These are phyloP conservation scores for Danaus chrysippus DNA, from an alignment of 2,888 invertebrate genomes.

Conservation along the genomic window DNA sequence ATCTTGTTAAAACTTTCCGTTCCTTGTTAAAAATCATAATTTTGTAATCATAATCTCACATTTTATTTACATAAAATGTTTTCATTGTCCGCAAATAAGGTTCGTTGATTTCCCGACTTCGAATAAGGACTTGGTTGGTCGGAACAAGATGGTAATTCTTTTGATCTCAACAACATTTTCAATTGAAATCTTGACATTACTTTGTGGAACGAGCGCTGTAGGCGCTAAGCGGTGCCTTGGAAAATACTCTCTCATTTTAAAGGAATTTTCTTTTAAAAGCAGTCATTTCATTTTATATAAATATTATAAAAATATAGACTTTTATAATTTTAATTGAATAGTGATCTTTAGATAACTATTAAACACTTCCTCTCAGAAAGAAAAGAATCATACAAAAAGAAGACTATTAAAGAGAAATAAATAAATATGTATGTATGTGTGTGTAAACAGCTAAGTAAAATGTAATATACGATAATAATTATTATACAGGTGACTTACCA, in stretches of 20 bases:
- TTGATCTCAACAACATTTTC: conserved; percentile 32
- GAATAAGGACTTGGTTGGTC: conserved; percentile 29
- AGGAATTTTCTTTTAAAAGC: conserved; percentile 12
- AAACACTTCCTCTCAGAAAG: no score
- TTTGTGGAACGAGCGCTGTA: conserved; percentile 22
- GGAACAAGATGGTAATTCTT: conserved; percentile 33
- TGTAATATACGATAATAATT: neutral
- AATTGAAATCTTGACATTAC: conserved; percentile 33
- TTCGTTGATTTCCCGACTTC: conserved; percentile 24
- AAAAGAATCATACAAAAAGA: no score
- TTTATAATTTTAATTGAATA: conserved; percentile 2
- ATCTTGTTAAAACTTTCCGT: no score
- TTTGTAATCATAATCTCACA: no score
- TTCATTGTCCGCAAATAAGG: conserved; percentile 28
- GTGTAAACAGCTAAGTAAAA: neutral
- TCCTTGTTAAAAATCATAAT: no score
- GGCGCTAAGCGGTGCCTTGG: conserved; percentile 18
- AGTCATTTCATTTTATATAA: conserved; percentile 4
- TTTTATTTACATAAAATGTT: conserved; percentile 13
- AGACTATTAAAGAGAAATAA: no score
- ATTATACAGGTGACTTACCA: conserved; percentile 50
- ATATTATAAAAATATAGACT: neutral
- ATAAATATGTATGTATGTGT: no score
- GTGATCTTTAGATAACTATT: neutral
- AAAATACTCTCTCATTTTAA: conserved; percentile 12